phyloP scores from a whole-genome alignment of 2,113 vertebrate species.

The Pedionomus torquatus region DNA sequence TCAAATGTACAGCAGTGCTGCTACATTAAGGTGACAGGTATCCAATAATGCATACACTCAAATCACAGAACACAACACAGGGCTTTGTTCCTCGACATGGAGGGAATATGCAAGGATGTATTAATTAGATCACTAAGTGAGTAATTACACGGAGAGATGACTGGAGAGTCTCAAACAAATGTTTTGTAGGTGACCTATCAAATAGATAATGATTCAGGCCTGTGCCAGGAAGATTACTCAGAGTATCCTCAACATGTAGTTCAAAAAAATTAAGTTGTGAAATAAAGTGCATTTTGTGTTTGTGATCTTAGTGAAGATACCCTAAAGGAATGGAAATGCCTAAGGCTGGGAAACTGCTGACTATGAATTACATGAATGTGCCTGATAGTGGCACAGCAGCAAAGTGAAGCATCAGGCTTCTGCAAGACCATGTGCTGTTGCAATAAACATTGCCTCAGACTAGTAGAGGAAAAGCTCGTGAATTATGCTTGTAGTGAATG shows the following conservation, averaged over 20 bases:
- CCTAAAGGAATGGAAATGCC: background rate
- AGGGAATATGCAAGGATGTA: background rate
- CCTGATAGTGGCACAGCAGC: background rate
- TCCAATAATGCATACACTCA: background rate
- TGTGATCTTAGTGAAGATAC: background rate
- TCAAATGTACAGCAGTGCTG: background rate
- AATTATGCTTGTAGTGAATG: background rate
- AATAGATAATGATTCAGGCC: background rate
- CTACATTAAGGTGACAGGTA: background rate
- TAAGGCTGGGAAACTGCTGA: background rate
- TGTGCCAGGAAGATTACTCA: background rate
- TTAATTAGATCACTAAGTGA: background rate
- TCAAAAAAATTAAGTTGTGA: background rate
- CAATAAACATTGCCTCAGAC: background rate
- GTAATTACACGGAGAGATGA: background rate
- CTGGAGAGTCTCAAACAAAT: background rate
- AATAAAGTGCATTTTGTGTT: background rate
- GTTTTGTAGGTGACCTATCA: background rate
- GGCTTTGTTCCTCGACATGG: background rate
- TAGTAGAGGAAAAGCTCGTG: background rate
- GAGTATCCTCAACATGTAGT: background rate
- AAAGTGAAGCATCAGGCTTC: background rate
- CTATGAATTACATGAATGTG: background rate
- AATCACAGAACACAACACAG: fast-evolving
- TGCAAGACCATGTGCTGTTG: background rate